Base-by-base conservation (phyloP, 2,797 vertebrate genomes). In the Halcyon badia region DNA sequence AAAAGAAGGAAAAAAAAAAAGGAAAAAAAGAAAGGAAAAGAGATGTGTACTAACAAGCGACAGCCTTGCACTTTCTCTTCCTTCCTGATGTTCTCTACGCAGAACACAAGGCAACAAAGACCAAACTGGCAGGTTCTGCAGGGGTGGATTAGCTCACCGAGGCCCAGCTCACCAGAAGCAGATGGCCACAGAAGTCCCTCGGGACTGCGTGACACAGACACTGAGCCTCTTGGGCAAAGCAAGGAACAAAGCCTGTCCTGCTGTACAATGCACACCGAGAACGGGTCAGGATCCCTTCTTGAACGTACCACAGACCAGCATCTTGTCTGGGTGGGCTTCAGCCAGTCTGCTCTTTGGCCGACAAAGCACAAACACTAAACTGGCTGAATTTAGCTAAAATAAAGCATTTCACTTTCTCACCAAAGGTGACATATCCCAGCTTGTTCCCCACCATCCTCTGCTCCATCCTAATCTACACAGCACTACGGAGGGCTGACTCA, bases 121-220 rank as follows among this genome's bases (percentile, higher is more conserved):
- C 41, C 83, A 68, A 54, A 6, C 10, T 87, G 68, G 19, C 31
- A 61, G 78, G 81, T 77, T 77, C 82, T 62, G 83, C 26, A 42
- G 69, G 75, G 68, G 30, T 70, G 82, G 64, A 94, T 96, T 83
- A 83, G 64, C 2, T 4, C 4, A 1, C 4, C 28, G 56, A 91
- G 82, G n/a, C n/a, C 31, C 68, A 77, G 64, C 20, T 87, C 75
- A 41, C 22, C 91, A 83, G 82, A 8, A 91, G 94, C 94, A 95
- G 91, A 96, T 95, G 95, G 94, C 56, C 93, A 78, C 62, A 44
- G 48, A 42, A 69, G 70, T 20, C 93, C 70, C 73, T 52, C 48
- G 72, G 83, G 89, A 58, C 21, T 11, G 48, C 4, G 2, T 6
- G 69, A 81, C 79, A 72, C 44, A 58, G 42, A 37, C 61, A 61